Evolutionary conservation across 2,888 invertebrate genomes (phyloP).

Genomic region (Machimus rusticus): DNA sequence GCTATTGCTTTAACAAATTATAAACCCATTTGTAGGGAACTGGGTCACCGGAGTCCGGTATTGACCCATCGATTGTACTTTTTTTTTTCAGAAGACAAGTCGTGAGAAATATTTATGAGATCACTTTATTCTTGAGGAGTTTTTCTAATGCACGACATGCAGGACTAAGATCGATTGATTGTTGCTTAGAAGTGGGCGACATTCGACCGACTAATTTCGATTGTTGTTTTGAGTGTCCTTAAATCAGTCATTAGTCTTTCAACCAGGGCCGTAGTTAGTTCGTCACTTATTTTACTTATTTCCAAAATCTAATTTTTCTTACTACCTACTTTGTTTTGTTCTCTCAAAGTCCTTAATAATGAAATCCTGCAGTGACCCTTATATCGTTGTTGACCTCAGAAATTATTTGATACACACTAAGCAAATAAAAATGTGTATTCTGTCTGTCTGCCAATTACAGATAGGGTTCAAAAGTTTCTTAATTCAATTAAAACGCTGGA

Average conservation of each 20-base stretch:
- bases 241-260: not conserved
- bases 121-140: not conserved
- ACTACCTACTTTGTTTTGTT: no score
- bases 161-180: not conserved
- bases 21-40: not conserved
- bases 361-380: no score
- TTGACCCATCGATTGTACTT: not conserved
- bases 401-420: no score
- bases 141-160: not conserved
- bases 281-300: no score
- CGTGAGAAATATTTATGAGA: not conserved
- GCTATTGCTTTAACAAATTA: not conserved
- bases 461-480: no score
- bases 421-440: no score
- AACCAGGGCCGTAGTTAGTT: no score
- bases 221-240: not conserved
- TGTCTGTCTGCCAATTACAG: no score
- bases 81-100: not conserved
- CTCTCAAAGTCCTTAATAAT: no score
- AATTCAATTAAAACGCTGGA: no score
- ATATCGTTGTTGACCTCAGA: no score
- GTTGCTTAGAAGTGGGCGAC: not conserved
- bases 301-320: no score
- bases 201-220: not conserved
- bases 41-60: not conserved